phyloP scores from a whole-genome alignment of 1,140 invertebrate species.

The Drosophila mauritiana region DNA sequence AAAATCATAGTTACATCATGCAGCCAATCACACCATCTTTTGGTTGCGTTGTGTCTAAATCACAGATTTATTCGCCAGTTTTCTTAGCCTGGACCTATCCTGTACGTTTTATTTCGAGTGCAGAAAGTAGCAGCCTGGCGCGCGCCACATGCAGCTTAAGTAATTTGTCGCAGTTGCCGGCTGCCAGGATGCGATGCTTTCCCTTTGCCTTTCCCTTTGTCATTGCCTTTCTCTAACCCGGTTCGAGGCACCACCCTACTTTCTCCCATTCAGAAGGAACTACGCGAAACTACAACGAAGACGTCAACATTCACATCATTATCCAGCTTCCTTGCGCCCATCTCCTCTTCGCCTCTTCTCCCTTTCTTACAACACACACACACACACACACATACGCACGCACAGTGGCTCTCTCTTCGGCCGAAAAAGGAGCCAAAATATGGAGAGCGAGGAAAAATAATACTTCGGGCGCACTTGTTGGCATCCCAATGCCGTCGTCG shows the following conservation, averaged over 20 bases:
- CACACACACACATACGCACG: conserved; percentile 9
- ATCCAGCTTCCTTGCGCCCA: conserved; percentile 12
- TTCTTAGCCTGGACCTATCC: neutral
- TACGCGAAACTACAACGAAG: conserved; percentile 73
- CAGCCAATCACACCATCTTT: too few relatives aligned
- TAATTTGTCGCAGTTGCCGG: conserved; percentile 72
- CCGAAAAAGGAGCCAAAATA: conserved; percentile 11
- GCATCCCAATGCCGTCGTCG: conserved; percentile 62
- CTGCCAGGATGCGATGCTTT: conserved; percentile 5
- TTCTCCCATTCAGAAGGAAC: conserved; percentile 20
- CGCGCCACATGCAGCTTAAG: conserved; percentile 69
- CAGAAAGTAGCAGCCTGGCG: neutral
- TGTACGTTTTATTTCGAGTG: neutral
- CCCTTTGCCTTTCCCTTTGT: neutral
- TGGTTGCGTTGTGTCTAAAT: too few relatives aligned
- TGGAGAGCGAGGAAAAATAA: conserved; percentile 31
- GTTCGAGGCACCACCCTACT: neutral
- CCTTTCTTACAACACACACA: neutral
- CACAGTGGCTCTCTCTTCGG: conserved; percentile 5
- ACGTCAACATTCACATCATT: conserved; percentile 59
- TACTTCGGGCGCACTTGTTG: conserved; percentile 75
- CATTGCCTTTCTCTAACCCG: neutral
- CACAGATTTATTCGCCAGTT: neutral
- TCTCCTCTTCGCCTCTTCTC: neutral
- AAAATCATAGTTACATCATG: too few relatives aligned